Evolutionary conservation across 2,113 vertebrate species (phyloP).

Genomic region (Muntiacus reevesi): DNA sequence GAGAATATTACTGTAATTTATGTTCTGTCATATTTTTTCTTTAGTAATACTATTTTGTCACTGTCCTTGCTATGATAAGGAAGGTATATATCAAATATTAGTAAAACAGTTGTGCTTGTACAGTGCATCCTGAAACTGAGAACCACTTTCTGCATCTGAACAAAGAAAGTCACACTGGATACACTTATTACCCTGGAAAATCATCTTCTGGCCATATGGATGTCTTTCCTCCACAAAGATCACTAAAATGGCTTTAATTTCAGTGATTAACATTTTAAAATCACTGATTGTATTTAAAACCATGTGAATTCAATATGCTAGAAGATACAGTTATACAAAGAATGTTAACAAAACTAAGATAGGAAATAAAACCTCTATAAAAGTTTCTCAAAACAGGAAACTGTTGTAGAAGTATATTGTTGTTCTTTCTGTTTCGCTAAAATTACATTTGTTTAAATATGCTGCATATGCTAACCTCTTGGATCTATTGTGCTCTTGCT

Average conservation of each 20-base stretch:
- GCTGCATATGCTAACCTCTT: not conserved
- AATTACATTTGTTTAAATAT: not conserved
- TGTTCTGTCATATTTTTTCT: conserved; percentile 79
- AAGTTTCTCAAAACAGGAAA: conserved; percentile 83
- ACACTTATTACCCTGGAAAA: not conserved
- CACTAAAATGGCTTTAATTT: conserved; percentile 89
- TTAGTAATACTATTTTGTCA: conserved; percentile 87
- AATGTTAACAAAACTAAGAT: conserved; percentile 85
- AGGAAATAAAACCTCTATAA: conserved; percentile 84
- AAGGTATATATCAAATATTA: conserved; percentile 83
- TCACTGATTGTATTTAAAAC: conserved; percentile 90
- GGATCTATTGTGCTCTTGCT: not conserved
- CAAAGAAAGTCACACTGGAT: conserved; percentile 82
- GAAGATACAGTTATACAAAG: conserved; percentile 91
- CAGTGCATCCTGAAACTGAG: conserved; percentile 89
- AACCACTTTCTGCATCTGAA: conserved; percentile 83
- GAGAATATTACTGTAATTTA: conserved; percentile 75
- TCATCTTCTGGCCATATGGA: conserved; percentile 81
- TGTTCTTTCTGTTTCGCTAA: not conserved
- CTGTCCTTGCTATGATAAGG: conserved; percentile 85
- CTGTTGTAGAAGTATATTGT: conserved; percentile 82
- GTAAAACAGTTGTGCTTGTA: conserved; percentile 73
- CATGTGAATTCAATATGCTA: conserved; percentile 87
- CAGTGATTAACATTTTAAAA: conserved; percentile 87
- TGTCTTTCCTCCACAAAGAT: conserved; percentile 79